These are phyloP conservation scores for Spodoptera picta DNA, from an alignment of 2,888 invertebrate species.

Conservation along the genomic window DNA sequence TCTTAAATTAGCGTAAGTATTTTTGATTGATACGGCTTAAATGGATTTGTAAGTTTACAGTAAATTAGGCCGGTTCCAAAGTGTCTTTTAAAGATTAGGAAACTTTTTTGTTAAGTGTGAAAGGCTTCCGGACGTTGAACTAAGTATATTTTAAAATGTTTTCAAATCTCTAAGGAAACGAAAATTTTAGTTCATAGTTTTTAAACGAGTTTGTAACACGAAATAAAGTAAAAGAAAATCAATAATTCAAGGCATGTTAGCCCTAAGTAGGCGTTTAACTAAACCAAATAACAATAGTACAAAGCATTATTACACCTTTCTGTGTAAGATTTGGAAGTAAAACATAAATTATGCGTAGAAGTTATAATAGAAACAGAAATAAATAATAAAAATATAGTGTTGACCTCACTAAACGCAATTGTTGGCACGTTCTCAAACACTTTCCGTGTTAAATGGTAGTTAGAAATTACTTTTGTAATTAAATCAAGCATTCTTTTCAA, in stretches of 20 bases:
- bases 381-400: slow-evolving; percentile 43
- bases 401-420: slow-evolving; percentile 55
- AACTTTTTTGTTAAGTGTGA: slow-evolving; percentile 16
- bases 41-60: slow-evolving; percentile 70
- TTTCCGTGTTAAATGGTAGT: slow-evolving; percentile 76
- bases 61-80: slow-evolving; percentile 35
- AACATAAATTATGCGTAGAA: slow-evolving; percentile 50
- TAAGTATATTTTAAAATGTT: slow-evolving; percentile 18
- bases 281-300: slow-evolving; percentile 29
- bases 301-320: slow-evolving; percentile 35
- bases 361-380: slow-evolving; percentile 50
- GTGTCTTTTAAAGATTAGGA: slow-evolving; percentile 21
- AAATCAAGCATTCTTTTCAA: slow-evolving; percentile 79
- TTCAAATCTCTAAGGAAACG: background rate
- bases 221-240: slow-evolving; percentile 1
- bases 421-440: slow-evolving; percentile 62
- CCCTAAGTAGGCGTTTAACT: slow-evolving; percentile 15
- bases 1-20: slow-evolving; percentile 82
- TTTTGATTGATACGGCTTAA: slow-evolving; percentile 82
- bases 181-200: slow-evolving; percentile 2
- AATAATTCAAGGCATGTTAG: slow-evolving; percentile 7
- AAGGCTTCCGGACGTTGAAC: background rate
- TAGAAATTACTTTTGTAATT: slow-evolving; percentile 78
- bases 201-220: slow-evolving; percentile 21
- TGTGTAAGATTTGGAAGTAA: slow-evolving; percentile 42